Base-by-base conservation (phyloP, 2,797 vertebrate species). In the Coluber constrictor region DNA sequence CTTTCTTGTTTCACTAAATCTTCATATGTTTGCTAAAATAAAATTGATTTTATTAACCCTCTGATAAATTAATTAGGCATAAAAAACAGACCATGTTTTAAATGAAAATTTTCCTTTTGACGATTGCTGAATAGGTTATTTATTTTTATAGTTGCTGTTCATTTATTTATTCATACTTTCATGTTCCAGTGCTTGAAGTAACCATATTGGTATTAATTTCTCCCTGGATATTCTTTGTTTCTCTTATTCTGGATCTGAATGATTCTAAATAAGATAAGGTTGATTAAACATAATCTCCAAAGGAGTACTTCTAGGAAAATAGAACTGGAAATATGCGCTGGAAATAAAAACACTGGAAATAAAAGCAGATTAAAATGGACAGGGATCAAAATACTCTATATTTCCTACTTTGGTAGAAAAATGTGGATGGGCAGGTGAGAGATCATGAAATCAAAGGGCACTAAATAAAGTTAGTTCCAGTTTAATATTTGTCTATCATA, bases 1-100 rank as follows among this genome's bases (percentile, higher is more conserved):
- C 91, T 60, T 60, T 89, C 94, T 91, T 74, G 63, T 54, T 93
- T 95, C 93, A 93, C 70, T 95, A 91, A 96, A 93, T 94, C 83
- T 91, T 83, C 91, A 94, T 37, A 10, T 18, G 0, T 27, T 4
- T 93, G 0, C 56, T 92, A 95, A 94, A 94, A 29, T 60, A 87
- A 51, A 15, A 5, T 7, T 20, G n/a, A 57, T 57, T 27, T 55
- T 79, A 92, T 88, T 88, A 88, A 74, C 37, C 3, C 32, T 9
- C 61, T 54, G 32, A 32, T 60, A 86, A 56, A 70, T 57, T 32
- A 54, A 92, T 56, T 57, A 25, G 74, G 74, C 10, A 88, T 29
- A 47, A 51, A 11, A 91, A 27, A 54, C 54, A 1, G 20, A 29
- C 12, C 5, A 60, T 18, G 5, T 27, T 57, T 27, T 63, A 63